Evolutionary conservation across 1,140 invertebrate genomes (phyloP), one percentile per base, ranked within the genome.

Genomic region (Heliothis subflexa): DNA sequence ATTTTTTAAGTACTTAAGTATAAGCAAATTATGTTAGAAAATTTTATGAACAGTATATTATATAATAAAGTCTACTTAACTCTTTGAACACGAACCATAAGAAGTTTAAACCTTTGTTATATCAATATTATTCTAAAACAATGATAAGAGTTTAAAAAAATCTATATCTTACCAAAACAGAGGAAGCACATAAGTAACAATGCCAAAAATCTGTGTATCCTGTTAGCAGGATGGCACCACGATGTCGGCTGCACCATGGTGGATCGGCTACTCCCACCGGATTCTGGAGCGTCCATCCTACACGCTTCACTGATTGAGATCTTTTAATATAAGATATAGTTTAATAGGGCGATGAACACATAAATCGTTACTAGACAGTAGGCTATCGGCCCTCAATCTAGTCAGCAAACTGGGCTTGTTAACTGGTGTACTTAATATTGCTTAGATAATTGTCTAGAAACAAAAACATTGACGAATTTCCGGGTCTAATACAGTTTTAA

Each of bases 111-210:
- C 33, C 5, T 40, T 40, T 40, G 33, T 40, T 40, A 40, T 7
- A 40, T 40, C 5, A 40, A 40, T 0, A 5, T 40, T 40, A 9
- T 0, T 9, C 9, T 40, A 40, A 40, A 40, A 40, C 33, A 40
- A 40, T 40, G 5, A 7, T 33, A 9, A 40, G 2, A 40, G 0
- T 7, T n/a, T 40, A 33, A n/a, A 50, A 52, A 3, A 70, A 9
- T n/a, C n/a, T 73, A 21, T 40, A 78, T 86, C 91, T 89, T 85
- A 94, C 92, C 92, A 89, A 94, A 94, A 91, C 92, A 94, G 83
- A 94, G 91, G 66, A 94, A 94, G 78, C 91, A 94, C 93, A 93
- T 94, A 55, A 94, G 88, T 40, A 93, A 74, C 9, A 94, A 79
- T 54, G 90, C 92, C 25, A 92, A 81, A 79, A 94, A 92, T 73